phyloP scores from a whole-genome alignment of 2,797 vertebrate species.

The Syngnathus acus region DNA sequence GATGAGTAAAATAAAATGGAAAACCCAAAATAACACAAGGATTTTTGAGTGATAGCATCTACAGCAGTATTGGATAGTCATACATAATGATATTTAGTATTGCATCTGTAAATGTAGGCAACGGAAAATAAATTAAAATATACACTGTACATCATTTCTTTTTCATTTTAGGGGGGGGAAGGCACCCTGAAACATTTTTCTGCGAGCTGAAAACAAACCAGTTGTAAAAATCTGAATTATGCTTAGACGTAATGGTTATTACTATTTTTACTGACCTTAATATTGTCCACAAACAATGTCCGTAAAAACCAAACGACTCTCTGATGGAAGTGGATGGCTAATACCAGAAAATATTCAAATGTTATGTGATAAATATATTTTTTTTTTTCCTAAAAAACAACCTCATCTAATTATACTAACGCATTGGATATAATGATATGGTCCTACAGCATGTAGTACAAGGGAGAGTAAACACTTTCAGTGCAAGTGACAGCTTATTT shows the following conservation, averaged over 20 bases:
- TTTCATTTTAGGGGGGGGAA: background rate
- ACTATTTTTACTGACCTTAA: background rate
- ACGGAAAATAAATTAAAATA: background rate
- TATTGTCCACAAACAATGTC: background rate
- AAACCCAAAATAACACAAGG: background rate
- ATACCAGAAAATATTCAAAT: background rate
- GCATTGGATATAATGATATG: conserved; percentile 8
- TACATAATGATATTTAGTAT: conserved; percentile 1
- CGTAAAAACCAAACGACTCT: background rate
- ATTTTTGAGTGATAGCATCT: background rate
- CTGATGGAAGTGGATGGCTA: background rate
- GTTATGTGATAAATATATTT: background rate
- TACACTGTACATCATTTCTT: background rate
- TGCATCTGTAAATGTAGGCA: conserved; percentile 1
- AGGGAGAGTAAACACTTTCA: conserved; percentile 47
- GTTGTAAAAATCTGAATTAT: background rate
- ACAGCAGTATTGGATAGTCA: background rate
- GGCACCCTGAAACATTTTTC: conserved; percentile 3
- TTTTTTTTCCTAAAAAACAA: background rate
- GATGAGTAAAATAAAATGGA: background rate
- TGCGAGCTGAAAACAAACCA: background rate
- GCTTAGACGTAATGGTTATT: background rate
- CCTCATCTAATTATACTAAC: background rate
- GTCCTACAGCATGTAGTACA: conserved; percentile 23
- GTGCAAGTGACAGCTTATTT: conserved; percentile 65